Evolutionary conservation across 2,113 vertebrate species (phyloP).

Genomic region (Epinephelus fuscoguttatus): DNA sequence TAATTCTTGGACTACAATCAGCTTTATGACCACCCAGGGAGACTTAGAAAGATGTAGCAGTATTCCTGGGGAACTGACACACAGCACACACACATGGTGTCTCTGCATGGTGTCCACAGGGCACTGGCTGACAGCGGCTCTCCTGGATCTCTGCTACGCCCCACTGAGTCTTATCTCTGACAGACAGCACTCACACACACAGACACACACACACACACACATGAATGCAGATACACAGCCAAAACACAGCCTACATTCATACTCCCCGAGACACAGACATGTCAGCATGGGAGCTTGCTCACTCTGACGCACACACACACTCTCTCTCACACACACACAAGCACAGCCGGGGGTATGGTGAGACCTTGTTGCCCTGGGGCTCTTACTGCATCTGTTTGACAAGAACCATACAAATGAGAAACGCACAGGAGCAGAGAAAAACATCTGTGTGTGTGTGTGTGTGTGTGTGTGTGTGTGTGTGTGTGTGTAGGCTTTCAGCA

Average conservation of each 20-base stretch:
- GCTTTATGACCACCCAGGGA: constrained; percentile 63
- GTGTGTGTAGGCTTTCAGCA: not conserved
- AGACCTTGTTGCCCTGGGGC: constrained; percentile 65
- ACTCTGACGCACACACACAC: not conserved
- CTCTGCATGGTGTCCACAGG: constrained; percentile 44
- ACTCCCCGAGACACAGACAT: constrained; percentile 5
- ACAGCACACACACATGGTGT: constrained; percentile 40
- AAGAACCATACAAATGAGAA: constrained; percentile 65
- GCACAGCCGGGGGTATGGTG: constrained; percentile 39
- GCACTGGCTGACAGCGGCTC: constrained; percentile 62
- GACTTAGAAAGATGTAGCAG: constrained; percentile 49
- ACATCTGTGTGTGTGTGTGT: constrained; percentile 39
- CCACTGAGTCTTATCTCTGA: constrained; percentile 77
- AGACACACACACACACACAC: constrained; percentile 17
- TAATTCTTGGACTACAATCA: constrained; percentile 67
- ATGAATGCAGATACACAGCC: constrained; percentile 2
- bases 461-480: constrained; percentile 23
- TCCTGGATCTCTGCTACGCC: constrained; percentile 67
- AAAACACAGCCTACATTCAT: constrained; percentile 18
- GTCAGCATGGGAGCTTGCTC: constrained; percentile 18
- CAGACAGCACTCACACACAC: constrained; percentile 66
- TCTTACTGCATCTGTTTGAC: constrained; percentile 66
- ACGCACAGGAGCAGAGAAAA: constrained; percentile 49
- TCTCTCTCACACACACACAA: constrained; percentile 26
- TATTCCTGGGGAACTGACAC: constrained; percentile 15